Evolutionary conservation across 2,888 invertebrate species (phyloP), one percentile per base, ranked within the genome.

Genomic region (Cataglyphis altisquamis): DNA sequence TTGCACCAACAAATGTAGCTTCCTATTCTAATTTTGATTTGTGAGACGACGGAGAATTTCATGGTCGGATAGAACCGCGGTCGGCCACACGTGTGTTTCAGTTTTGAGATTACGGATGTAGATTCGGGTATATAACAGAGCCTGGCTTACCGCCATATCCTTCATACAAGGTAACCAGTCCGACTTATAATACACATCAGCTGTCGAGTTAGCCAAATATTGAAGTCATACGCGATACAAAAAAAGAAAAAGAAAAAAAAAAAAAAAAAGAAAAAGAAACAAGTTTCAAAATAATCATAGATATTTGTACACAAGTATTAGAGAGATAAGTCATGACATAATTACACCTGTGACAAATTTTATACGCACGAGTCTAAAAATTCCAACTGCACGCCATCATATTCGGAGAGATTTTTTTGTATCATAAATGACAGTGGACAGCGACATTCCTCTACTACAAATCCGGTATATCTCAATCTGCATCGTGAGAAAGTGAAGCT

Each of bases 121-220:
- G 67, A 78, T 67, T 77, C 60, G 67, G 67, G n/a, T 52, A 52
- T 60, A 52, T 78, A 80, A 83, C 62, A 15, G 55, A 67, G 48
- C 52, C 70, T 80, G 83, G 83, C 83, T 68, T 68, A 55, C 32
- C 63, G 83, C 83, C 83, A 80, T 41, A 68, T 80, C 80, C 70
- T 70, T 83, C 64, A 29, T 32, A 60, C 52, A 39, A 57, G 32
- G 60, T 57, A 70, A 60, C 70, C 45, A 52, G 10, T n/a, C 10
- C 25, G 10, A 60, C 48, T 80, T 60, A 60, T 68, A 52, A 68
- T 36, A 60, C 60, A 48, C 1, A 45, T 62, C 45, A 41, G 41
- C 67, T 9, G 55, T 67, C 55, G 48, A 63, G 74, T 73, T 73
- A 73, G 29, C 29, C 8, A 60, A 60, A 73, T 57, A 57, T 41